Evolutionary conservation across 1,140 invertebrate genomes (phyloP).

Genomic region (Stenopsyche tienmushanensis): DNA sequence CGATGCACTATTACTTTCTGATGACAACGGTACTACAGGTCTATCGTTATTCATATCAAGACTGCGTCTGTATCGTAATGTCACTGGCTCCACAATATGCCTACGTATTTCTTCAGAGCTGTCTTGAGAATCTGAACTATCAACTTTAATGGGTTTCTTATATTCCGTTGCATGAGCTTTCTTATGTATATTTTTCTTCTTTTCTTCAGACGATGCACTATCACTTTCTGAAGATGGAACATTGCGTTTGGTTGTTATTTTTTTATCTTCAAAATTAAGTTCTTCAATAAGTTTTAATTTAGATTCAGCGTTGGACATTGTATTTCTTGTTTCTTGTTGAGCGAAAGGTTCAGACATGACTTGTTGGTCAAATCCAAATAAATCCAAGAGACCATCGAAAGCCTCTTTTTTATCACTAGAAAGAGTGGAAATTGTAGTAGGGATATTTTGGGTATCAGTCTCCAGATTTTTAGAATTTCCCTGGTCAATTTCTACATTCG

Average conservation of each 20-base stretch:
- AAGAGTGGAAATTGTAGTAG: too few species aligned
- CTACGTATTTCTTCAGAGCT: conserved; percentile 12
- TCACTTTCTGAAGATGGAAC: not conserved
- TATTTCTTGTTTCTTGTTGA: not conserved
- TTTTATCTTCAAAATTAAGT: not conserved
- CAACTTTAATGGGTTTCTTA: not conserved
- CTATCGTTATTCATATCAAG: too few species aligned
- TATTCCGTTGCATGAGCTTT: not conserved
- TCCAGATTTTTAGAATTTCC: too few species aligned
- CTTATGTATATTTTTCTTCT: not conserved
- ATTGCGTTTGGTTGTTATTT: not conserved
- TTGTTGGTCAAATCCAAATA: conserved; percentile 26
- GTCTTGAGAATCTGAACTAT: not conserved
- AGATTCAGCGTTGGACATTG: not conserved
- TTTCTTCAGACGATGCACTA: conserved; percentile 11
- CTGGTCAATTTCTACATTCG: not conserved
- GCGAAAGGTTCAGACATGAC: not conserved
- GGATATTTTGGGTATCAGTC: too few species aligned
- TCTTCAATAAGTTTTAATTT: not conserved
- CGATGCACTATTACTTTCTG: not conserved
- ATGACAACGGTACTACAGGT: not conserved
- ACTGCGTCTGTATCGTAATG: too few species aligned
- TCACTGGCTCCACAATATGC: too few species aligned
- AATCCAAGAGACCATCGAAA: conserved; percentile 30
- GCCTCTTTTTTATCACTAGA: conserved; percentile 37